Base-by-base conservation (phyloP, 2,888 invertebrate species). In the Ophraella communa region DNA sequence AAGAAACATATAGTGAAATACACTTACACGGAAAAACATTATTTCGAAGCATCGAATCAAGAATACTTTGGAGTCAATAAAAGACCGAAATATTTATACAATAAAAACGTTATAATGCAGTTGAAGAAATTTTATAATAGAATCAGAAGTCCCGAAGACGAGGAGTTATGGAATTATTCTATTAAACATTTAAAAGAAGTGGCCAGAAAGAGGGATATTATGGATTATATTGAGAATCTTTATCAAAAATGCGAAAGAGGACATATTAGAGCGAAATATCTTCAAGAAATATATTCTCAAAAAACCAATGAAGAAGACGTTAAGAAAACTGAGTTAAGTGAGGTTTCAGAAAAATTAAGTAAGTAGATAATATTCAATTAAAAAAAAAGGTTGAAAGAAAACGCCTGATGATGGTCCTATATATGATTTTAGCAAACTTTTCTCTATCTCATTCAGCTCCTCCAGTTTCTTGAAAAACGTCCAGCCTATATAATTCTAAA, bases 21-120 rank as follows among this genome's bases (percentile, higher is more conserved):
- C 10, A 47, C 33, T 18, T 70, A 66, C 39, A 56, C 65, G 3
- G 72, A 75, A 62, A 71, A 71, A n/a, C 70, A 73, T 30, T 63
- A 77, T 17, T 79, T 78, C 61, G 77, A 77, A 63, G 71, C 74
- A 10, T 66, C 69, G 10, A 78, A 78, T 62, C 69, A 72, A 14
- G 65, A 67, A 39, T 70, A 57, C 39, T 62, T 62, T 30, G 67
- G 72, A 5, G 14, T 65, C 7, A 53, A 57, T 14, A 62, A 62
- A 20, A 63, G 64, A 27, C 68, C 74, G 1, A 77, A 73, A 55
- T 78, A 77, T 67, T 20, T 72, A 11, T 79, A 77, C 56, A 68
- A 76, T 51, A 69, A 71, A 62, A 35, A 65, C 1, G 54, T 75
- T 11, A 70, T 78, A 7, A 68, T 65, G 5, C 67, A 76, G 57